These are phyloP conservation scores for Argyresthia goedartella DNA, from an alignment of 2,888 invertebrate species.

Conservation along the genomic window DNA sequence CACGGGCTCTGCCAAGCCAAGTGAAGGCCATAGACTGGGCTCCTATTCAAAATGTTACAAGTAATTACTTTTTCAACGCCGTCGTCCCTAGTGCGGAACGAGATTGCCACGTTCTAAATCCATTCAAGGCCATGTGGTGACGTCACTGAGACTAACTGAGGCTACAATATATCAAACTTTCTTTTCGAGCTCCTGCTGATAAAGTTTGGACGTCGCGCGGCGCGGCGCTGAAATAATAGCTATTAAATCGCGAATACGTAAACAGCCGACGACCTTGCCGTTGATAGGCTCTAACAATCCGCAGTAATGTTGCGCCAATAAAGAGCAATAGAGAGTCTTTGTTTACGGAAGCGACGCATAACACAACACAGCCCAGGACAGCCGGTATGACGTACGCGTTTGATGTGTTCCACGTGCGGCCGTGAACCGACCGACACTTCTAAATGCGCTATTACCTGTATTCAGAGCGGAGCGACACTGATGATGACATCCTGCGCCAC, in stretches of 20 bases:
- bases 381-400: too few relatives aligned
- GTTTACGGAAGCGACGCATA: conserved; percentile 5
- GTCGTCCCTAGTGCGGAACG: conserved; percentile 7
- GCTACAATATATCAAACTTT: not conserved
- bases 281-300: not conserved
- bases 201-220: not conserved
- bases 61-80: not conserved
- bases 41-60: not conserved
- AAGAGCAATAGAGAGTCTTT: not conserved
- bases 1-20: not conserved
- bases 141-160: conserved; percentile 6
- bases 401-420: not conserved
- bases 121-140: conserved; percentile 10
- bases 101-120: conserved; percentile 12
- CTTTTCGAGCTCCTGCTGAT: not conserved
- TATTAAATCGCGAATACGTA: not conserved
- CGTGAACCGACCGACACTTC: not conserved
- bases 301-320: not conserved
- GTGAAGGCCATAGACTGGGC: conserved; percentile 1
- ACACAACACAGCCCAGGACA: too few relatives aligned
- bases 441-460: conserved; percentile 5
- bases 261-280: not conserved
- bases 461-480: too few relatives aligned
- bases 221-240: not conserved
- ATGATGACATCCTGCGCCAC: too few relatives aligned